phyloP scores from a whole-genome alignment of 2,797 vertebrate species.

The Tauraco hartlaubi region DNA sequence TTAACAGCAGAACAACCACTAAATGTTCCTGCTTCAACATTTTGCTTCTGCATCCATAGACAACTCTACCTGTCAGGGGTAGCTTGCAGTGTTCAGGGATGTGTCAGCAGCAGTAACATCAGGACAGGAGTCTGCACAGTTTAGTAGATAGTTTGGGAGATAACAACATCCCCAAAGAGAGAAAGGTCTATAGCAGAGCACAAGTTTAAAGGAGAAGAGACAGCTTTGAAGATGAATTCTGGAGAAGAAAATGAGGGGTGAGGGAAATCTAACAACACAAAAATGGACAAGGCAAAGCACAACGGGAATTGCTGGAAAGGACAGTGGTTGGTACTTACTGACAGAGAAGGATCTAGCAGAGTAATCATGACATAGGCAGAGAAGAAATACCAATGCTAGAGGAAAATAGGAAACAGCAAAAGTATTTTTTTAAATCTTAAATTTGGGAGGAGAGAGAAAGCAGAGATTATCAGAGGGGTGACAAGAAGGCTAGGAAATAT shows the following conservation, averaged over 20 bases:
- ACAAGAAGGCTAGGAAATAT: neutral
- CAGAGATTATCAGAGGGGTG: neutral
- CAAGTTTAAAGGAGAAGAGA: constrained; percentile 14
- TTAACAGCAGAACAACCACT: neutral
- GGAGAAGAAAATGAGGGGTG: neutral
- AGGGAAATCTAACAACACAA: neutral
- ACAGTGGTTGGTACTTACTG: neutral
- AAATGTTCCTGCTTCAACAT: neutral
- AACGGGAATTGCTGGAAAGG: neutral
- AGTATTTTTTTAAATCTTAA: neutral
- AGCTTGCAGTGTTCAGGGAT: neutral
- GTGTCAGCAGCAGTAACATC: neutral
- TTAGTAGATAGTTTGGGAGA: neutral
- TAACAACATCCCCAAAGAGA: constrained; percentile 5
- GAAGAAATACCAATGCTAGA: neutral
- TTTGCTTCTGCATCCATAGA: neutral
- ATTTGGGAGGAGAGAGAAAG: neutral
- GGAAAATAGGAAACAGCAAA: neutral
- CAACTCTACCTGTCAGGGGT: neutral
- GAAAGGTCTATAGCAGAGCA: neutral
- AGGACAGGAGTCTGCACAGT: neutral
- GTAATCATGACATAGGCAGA: neutral
- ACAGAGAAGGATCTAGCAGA: neutral
- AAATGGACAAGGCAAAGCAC: neutral
- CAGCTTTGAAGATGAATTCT: constrained; percentile 13